Evolutionary conservation across 2,888 invertebrate genomes (phyloP).

Genomic region (Drosophila histrio): DNA sequence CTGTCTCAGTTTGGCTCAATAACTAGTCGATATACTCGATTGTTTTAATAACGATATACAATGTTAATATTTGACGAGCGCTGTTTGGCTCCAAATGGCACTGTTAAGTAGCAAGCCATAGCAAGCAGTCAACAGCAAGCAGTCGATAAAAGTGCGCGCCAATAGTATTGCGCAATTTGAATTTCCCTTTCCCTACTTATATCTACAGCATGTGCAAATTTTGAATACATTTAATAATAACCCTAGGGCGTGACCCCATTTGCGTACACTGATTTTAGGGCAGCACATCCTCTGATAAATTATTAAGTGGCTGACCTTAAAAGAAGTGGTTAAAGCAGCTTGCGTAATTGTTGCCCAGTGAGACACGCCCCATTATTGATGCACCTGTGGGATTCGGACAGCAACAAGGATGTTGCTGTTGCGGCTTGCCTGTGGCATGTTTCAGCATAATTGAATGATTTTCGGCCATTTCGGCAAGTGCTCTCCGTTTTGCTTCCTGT

Average conservation of each 20-base stretch:
- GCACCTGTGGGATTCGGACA: constrained; percentile 53
- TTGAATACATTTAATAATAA: constrained; percentile 4
- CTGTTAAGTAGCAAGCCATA: too few species aligned
- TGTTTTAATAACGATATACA: not conserved
- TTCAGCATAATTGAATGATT: constrained; percentile 74
- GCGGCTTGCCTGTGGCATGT: constrained; percentile 44
- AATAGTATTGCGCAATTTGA: constrained; percentile 14
- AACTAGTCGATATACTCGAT: constrained; percentile 42
- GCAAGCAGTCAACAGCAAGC: constrained; percentile 6
- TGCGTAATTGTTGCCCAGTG: constrained; percentile 45
- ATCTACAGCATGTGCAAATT: not conserved
- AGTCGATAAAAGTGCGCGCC: constrained; percentile 12
- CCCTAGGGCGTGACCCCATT: constrained; percentile 45
- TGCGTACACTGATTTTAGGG: constrained; percentile 27
- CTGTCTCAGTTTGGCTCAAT: constrained; percentile 39
- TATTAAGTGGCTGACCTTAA: constrained; percentile 51
- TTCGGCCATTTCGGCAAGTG: constrained; percentile 74
- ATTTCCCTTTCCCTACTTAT: constrained; percentile 1
- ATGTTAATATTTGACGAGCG: not conserved
- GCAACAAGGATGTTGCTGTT: constrained; percentile 38
- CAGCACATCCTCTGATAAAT: constrained; percentile 52
- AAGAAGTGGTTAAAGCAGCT: constrained; percentile 39
- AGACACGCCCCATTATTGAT: constrained; percentile 53
- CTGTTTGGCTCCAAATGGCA: constrained; percentile 22
- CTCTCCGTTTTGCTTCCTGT: constrained; percentile 62